Conservation (phyloP, 2,113 vertebrate genomes). For the Globicephala melas region DNA sequence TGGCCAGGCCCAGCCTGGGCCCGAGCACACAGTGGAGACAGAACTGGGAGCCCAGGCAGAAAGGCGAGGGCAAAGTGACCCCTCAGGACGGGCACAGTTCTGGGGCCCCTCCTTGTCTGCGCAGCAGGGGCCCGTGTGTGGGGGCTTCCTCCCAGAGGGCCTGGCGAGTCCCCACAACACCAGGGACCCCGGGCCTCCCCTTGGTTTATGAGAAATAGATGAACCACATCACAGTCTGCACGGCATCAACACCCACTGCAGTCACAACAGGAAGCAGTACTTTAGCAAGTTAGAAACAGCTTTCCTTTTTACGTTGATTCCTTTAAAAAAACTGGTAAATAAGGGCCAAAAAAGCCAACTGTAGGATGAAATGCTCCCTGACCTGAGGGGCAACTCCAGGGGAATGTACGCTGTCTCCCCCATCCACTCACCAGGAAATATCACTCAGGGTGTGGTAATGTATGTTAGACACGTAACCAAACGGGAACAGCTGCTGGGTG, state of each 20-base stretch:
- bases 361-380: not conserved
- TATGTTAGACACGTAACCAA: slow-evolving; percentile 95
- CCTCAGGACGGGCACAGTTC: fast-evolving
- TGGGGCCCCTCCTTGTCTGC: not conserved
- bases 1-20: not conserved
- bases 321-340: not conserved
- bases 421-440: slow-evolving; percentile 89
- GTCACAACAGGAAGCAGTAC: not conserved
- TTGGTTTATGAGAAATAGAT: no score
- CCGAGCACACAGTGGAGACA: fast-evolving
- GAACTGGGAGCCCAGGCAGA: not conserved
- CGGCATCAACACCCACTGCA: not conserved
- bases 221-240: not conserved
- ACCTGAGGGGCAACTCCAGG: not conserved
- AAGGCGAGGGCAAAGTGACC: fast-evolving
- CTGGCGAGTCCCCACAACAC: fast-evolving
- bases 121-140: fast-evolving
- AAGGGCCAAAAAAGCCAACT: not conserved
- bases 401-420: fast-evolving
- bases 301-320: not conserved
- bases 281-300: not conserved
- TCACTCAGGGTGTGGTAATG: slow-evolving; percentile 99
- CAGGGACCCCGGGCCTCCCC: no score
- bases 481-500: slow-evolving; percentile 93
- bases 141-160: not conserved